Evolutionary conservation across 2,797 vertebrate genomes (phyloP).

Genomic region (Helarctos malayanus): DNA sequence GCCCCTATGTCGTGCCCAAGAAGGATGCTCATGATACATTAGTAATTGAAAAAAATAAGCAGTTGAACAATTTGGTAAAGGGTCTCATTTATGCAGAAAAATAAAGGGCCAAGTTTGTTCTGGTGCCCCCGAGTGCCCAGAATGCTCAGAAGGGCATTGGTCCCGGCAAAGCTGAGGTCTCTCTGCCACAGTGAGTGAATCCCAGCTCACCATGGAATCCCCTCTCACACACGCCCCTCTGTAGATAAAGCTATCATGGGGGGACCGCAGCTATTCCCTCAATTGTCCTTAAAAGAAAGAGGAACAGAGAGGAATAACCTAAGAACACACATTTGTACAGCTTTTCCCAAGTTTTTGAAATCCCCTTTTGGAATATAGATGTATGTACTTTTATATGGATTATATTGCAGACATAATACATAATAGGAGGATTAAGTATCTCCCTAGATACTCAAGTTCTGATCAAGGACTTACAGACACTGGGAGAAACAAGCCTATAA

Average conservation of each 20-base stretch:
- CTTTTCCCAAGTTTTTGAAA: neutral
- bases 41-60: neutral
- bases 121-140: neutral
- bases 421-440: neutral
- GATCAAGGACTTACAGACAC: constrained; percentile 3
- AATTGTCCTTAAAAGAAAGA: neutral
- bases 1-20: neutral
- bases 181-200: neutral
- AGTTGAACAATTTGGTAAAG: neutral
- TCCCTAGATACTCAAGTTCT: neutral
- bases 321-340: neutral
- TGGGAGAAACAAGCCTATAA: neutral
- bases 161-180: neutral
- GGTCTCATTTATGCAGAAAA: neutral
- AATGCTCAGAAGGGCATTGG: neutral
- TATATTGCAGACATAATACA: neutral
- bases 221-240: neutral
- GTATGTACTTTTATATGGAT: neutral
- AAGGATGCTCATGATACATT: neutral
- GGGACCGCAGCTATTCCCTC: neutral
- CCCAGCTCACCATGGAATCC: neutral
- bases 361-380: neutral
- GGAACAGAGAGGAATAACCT: neutral
- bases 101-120: neutral
- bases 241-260: neutral